These are phyloP conservation scores for Papilio demoleus DNA, from an alignment of 2,888 invertebrate species.

Conservation along the genomic window DNA sequence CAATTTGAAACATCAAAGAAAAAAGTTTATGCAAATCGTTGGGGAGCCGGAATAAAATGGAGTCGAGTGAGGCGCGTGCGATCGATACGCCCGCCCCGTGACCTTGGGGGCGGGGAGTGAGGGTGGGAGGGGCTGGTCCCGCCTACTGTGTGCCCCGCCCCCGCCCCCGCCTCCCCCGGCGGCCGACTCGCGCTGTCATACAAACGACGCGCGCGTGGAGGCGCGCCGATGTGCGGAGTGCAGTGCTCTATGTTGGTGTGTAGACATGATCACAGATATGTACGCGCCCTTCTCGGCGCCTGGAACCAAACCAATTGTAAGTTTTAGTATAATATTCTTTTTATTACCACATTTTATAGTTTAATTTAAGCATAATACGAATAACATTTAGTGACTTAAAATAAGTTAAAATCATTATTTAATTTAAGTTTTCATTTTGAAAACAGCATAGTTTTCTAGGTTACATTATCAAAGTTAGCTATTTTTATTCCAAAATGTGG, in stretches of 20 bases:
- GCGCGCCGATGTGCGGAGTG: constrained; percentile 36
- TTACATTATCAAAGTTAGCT: not conserved
- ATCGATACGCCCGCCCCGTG: constrained; percentile 77
- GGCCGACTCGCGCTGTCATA: constrained; percentile 48
- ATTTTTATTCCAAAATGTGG: not conserved
- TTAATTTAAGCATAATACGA: not conserved
- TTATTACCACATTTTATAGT: not conserved
- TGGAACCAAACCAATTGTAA: constrained; percentile 73
- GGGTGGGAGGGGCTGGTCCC: constrained; percentile 70
- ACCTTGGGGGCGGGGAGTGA: constrained; percentile 76
- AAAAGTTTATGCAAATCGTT: constrained; percentile 80
- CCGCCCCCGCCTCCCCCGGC: constrained; percentile 54
- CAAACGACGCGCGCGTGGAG: constrained; percentile 47
- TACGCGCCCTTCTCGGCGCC: constrained; percentile 78
- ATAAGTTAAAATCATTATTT: not conserved
- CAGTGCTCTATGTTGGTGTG: constrained; percentile 44
- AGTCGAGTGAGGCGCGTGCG: constrained; percentile 76
- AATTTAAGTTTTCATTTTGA: not conserved
- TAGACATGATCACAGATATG: constrained; percentile 78
- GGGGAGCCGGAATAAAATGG: constrained; percentile 81
- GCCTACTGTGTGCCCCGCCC: constrained; percentile 56
- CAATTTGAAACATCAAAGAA: constrained; percentile 63
- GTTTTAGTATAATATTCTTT: constrained; percentile 49
- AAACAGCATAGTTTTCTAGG: not conserved
- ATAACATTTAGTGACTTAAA: not conserved